Base-by-base conservation (phyloP, 2,888 invertebrate species). In the Hydrotaea diabolus region DNA sequence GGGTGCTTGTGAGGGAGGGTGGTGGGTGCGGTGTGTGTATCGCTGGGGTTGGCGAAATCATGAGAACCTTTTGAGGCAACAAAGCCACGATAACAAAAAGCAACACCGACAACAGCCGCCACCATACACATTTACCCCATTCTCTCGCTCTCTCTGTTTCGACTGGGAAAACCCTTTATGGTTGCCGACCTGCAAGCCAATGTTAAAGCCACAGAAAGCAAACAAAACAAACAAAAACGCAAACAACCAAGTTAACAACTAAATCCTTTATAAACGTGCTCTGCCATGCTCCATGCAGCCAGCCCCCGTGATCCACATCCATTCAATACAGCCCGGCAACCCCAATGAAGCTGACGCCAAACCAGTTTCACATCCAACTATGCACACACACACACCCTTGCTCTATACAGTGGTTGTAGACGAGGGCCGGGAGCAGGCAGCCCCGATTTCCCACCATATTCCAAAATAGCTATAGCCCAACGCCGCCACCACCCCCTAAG, bases 221-320 rank as follows among this genome's bases (percentile, higher is more conserved):
- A 77, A 82, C 59, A 79, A 79, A 77, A 77, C 73, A 82, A 82
- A 85, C 79, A 82, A 80, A 82, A 78, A 53, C 15, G 21, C 66
- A 71, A 84, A 82, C 59, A 77, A 82, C 69, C 62, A 69, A 85
- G 69, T 69, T 69, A 69, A 69, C 69, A 85, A 83, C 77, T 82
- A 85, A 85, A 85, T 79, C 79, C 79, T 80, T 82, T 85, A 82
- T 74, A 82, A 82, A 85, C 71, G 59, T 43, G 23, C 39, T 21
- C 69, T 43, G 21, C 19, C n/a, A 36, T 36, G 64, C 13, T 36
- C 66, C 39, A 64, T 69, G 21, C 31, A 21, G 43, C 21, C 43
- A 19, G 43, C 49, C 46, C 19, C 66, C 39, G 39, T 39, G 39
- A 39, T 8, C 39, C 39, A 39, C 39, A 39, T 36, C 11, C 7